These are phyloP conservation scores for Agrilus biguttatus DNA, from an alignment of 2,888 invertebrate species.

Conservation along the genomic window DNA sequence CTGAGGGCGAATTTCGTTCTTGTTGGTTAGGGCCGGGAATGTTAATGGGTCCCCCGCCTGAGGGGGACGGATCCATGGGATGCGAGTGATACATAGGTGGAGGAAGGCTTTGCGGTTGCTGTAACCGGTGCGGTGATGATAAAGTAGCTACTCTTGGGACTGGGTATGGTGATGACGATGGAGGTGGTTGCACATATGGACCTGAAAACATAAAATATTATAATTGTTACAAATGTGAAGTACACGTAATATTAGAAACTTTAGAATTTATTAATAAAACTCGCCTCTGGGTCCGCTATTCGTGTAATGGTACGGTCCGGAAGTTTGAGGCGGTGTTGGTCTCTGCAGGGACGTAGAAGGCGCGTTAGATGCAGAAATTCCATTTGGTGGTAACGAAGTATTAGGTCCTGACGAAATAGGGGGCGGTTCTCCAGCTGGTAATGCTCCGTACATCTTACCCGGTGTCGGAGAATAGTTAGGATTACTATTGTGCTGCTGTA, in stretches of 20 bases:
- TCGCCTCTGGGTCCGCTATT: too few species aligned
- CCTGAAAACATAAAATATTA: slow-evolving; percentile 6
- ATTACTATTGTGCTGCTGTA: slow-evolving; percentile 34
- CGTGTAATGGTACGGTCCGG: too few species aligned
- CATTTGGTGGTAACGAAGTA: slow-evolving; percentile 5
- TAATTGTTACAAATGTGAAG: too few species aligned
- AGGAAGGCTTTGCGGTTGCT: slow-evolving; percentile 14
- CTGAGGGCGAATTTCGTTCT: slow-evolving; percentile 23
- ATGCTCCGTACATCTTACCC: slow-evolving; percentile 9
- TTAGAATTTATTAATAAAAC: too few species aligned
- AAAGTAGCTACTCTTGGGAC: slow-evolving; percentile 18
- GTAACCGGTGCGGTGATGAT: slow-evolving; percentile 13
- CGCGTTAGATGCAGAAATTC: too few species aligned
- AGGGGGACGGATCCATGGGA: slow-evolving; percentile 38
- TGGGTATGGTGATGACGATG: slow-evolving; percentile 19
- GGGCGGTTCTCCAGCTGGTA: slow-evolving; percentile 11
- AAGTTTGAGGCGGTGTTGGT: too few species aligned
- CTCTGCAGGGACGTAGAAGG: too few species aligned
- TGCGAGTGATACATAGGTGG: slow-evolving; percentile 34
- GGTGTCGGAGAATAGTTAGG: slow-evolving; percentile 6
- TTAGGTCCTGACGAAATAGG: background rate
- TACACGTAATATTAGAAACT: too few species aligned
- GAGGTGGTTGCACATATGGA: slow-evolving; percentile 18
- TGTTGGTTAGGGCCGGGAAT: slow-evolving; percentile 17
- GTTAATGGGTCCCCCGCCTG: slow-evolving; percentile 37